Percentiles rank a stretch among this genome's conserved stretches.
Conservation (phyloP, 2,113 vertebrate genomes). For the Forbesichthys agassizii region DNA sequence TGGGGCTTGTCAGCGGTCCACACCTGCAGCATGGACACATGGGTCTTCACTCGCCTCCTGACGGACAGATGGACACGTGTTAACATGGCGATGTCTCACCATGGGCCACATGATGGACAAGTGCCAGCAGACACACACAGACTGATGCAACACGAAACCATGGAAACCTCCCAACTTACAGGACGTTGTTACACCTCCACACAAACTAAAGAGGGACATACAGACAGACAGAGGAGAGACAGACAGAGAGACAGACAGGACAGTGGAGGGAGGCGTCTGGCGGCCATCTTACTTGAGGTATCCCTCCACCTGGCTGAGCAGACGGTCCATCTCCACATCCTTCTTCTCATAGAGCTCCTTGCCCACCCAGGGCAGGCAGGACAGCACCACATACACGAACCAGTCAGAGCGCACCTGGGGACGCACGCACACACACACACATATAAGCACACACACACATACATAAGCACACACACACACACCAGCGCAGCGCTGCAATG, state of each 20-base stretch:
- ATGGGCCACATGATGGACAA: not conserved
- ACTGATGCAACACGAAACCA: too few relatives aligned
- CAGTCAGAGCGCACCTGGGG: constrained; percentile 92
- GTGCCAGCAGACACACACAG: not conserved
- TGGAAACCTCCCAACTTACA: too few relatives aligned
- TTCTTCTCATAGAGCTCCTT: constrained; percentile 98
- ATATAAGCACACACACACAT: not conserved
- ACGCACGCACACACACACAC: not conserved
- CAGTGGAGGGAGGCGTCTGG: not conserved
- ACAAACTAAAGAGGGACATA: too few relatives aligned
- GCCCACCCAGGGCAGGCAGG: constrained; percentile 96
- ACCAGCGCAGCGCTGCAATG: too few relatives aligned
- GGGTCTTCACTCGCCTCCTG: constrained; percentile 91
- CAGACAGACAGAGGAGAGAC: too few relatives aligned
- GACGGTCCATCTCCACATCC: constrained; percentile 95
- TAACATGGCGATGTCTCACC: not conserved
- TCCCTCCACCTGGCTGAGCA: constrained; percentile 90
- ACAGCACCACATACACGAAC: constrained; percentile 93
- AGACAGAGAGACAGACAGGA: not conserved
- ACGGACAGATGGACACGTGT: constrained; percentile 19
- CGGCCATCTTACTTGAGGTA: constrained; percentile 87
- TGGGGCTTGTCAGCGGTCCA: constrained; percentile 98
- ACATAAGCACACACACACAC: not conserved
- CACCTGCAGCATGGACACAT: constrained; percentile 92
- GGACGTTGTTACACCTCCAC: too few relatives aligned